Conservation (phyloP, 2,888 invertebrate genomes). For the Cynaeus angustus region DNA sequence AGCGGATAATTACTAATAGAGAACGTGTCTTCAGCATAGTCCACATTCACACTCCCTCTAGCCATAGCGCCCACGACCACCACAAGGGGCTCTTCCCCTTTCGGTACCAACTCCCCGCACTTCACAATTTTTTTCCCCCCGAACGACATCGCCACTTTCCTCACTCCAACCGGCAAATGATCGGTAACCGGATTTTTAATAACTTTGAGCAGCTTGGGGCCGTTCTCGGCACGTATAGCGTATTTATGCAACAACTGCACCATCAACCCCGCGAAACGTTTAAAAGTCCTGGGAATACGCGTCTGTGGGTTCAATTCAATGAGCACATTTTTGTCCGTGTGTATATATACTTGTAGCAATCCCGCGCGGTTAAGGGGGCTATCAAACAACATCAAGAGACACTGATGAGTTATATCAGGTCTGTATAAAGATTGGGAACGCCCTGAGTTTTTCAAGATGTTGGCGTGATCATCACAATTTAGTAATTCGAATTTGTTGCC, state of each 20-base stretch:
- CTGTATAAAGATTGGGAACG: constrained; percentile 91
- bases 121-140: constrained; percentile 82
- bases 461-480: constrained; percentile 94
- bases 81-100: constrained; percentile 87
- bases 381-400: constrained; percentile 97
- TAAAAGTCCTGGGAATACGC: constrained; percentile 96
- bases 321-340: constrained; percentile 92
- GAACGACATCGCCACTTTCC: constrained; percentile 93
- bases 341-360: constrained; percentile 94
- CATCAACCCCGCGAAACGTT: constrained; percentile 97
- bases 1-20: constrained; percentile 98
- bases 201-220: constrained; percentile 92
- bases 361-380: constrained; percentile 98
- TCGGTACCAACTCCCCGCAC: constrained; percentile 86
- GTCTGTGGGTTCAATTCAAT: constrained; percentile 98
- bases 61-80: constrained; percentile 98
- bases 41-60: constrained; percentile 90
- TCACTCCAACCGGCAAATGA: constrained; percentile 95
- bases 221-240: constrained; percentile 92
- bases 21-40: constrained; percentile 92
- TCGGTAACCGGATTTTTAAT: constrained; percentile 97
- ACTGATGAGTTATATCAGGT: constrained; percentile 98
- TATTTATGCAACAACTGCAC: constrained; percentile 98
- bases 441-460: constrained; percentile 88
- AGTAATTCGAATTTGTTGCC: constrained; percentile 92